These are phyloP conservation scores for Alligator sinensis DNA, from an alignment of 2,113 vertebrate species.

Conservation along the genomic window DNA sequence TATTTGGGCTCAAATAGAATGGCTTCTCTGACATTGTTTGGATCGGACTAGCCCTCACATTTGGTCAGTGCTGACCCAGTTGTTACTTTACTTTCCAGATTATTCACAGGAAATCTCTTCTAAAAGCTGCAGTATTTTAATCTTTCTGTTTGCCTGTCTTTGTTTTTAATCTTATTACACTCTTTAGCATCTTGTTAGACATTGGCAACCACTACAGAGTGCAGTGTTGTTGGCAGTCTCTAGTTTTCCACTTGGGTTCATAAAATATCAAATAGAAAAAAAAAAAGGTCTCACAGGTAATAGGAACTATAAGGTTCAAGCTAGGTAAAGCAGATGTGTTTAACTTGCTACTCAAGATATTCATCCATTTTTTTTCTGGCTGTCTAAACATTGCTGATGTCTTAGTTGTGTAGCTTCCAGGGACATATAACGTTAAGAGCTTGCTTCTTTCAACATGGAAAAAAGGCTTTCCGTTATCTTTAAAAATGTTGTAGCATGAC, in stretches of 20 bases:
- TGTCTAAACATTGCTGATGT: not conserved
- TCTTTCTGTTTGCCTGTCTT: not conserved
- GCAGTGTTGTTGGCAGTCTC: not conserved
- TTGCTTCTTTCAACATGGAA: not conserved
- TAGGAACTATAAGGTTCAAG: conserved; percentile 7
- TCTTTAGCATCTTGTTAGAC: not conserved
- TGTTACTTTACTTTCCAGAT: not conserved
- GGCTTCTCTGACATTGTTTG: not conserved
- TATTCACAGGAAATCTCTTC: not conserved
- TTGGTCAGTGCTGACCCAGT: conserved; percentile 7
- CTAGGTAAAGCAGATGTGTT: conserved; percentile 19
- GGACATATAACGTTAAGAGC: not conserved
- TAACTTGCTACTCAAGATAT: not conserved
- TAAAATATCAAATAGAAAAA: conserved; percentile 22
- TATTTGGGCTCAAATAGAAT: not conserved
- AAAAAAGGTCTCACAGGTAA: not conserved
- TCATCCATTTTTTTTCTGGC: conserved; percentile 9
- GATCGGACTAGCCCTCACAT: not conserved
- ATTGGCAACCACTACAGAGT: not conserved
- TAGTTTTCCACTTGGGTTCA: not conserved
- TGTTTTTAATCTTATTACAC: not conserved
- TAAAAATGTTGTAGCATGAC: not conserved
- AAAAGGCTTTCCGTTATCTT: not conserved
- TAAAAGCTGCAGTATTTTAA: not conserved
- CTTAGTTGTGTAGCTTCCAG: not conserved